These are phyloP conservation scores for Heloderma charlesbogerti DNA, from an alignment of 2,113 vertebrate genomes.

Conservation along the genomic window DNA sequence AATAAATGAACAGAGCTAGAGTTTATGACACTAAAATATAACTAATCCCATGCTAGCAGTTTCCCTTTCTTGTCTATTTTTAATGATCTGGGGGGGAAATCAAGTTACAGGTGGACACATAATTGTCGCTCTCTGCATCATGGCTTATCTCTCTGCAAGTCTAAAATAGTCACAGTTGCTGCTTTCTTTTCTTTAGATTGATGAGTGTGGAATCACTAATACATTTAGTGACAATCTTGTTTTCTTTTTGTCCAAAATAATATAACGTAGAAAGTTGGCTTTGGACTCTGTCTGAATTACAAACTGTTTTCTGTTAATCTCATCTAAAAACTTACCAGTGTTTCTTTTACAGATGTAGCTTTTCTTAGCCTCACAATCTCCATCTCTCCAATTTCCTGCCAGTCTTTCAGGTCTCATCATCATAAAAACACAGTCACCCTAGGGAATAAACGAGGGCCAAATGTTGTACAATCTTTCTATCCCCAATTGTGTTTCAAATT, in stretches of 20 bases:
- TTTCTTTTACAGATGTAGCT: slow-evolving; percentile 88
- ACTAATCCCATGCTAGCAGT: background rate
- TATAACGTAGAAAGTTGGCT: background rate
- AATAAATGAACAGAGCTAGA: background rate
- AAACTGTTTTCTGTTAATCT: background rate
- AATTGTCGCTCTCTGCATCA: background rate
- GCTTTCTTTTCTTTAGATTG: background rate
- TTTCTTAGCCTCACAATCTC: slow-evolving; percentile 75
- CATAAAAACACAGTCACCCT: slow-evolving; percentile 83
- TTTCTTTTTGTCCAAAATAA: background rate
- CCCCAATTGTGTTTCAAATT: background rate
- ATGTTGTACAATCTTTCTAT: background rate
- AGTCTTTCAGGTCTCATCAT: slow-evolving; percentile 56
- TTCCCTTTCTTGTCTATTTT: background rate
- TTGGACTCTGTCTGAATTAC: background rate
- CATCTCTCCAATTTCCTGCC: slow-evolving; percentile 85
- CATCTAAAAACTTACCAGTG: slow-evolving; percentile 72
- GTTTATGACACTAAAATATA: background rate
- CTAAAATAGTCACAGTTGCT: background rate
- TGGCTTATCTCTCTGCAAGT: background rate
- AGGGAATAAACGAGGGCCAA: background rate
- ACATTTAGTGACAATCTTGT: background rate
- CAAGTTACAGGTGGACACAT: background rate
- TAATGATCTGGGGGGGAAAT: background rate
- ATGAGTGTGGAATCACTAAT: accelerated